Percentiles rank a stretch among this genome's conserved stretches.
These are phyloP conservation scores for Trissolcus basalis DNA, from an alignment of 1,140 invertebrate species.

Conservation along the genomic window DNA sequence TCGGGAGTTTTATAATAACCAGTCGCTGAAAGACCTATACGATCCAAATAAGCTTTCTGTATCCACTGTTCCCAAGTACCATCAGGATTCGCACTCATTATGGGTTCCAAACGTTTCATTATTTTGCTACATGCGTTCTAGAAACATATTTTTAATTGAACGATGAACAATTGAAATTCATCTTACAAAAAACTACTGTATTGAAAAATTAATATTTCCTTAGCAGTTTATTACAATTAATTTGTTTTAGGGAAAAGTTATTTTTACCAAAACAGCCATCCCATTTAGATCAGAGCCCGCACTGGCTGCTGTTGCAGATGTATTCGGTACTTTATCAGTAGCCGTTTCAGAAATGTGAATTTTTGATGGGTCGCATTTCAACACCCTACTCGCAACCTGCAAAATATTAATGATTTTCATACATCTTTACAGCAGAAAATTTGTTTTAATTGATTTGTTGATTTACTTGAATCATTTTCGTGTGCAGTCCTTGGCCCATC, in stretches of 20 bases:
- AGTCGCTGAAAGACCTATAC: slow-evolving; percentile 88
- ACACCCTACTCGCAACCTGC: slow-evolving; percentile 82
- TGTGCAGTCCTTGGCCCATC: slow-evolving; percentile 97
- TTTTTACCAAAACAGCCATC: slow-evolving; percentile 89
- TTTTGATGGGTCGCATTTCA: slow-evolving; percentile 84
- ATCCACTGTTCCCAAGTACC: slow-evolving; percentile 93
- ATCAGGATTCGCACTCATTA: slow-evolving; percentile 85
- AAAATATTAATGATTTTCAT: no score
- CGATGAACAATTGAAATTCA: slow-evolving; percentile 7
- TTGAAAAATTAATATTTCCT: no score
- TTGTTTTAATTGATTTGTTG: no score
- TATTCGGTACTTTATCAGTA: slow-evolving; percentile 96
- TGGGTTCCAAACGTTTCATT: slow-evolving; percentile 85
- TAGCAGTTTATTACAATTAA: slow-evolving; percentile 37
- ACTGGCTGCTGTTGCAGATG: slow-evolving; percentile 94
- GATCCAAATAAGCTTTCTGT: slow-evolving; percentile 85
- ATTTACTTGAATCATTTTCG: slow-evolving; percentile 92
- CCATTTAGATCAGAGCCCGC: slow-evolving; percentile 95
- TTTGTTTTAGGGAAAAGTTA: no score
- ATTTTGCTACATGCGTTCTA: slow-evolving; percentile 89
- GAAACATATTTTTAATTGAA: slow-evolving; percentile 15
- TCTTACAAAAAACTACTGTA: background rate
- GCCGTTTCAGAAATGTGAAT: slow-evolving; percentile 93
- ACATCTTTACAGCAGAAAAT: no score
- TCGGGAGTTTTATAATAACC: slow-evolving; percentile 91